These are phyloP conservation scores for Alosa alosa DNA, from an alignment of 2,113 vertebrate species.

Conservation along the genomic window DNA sequence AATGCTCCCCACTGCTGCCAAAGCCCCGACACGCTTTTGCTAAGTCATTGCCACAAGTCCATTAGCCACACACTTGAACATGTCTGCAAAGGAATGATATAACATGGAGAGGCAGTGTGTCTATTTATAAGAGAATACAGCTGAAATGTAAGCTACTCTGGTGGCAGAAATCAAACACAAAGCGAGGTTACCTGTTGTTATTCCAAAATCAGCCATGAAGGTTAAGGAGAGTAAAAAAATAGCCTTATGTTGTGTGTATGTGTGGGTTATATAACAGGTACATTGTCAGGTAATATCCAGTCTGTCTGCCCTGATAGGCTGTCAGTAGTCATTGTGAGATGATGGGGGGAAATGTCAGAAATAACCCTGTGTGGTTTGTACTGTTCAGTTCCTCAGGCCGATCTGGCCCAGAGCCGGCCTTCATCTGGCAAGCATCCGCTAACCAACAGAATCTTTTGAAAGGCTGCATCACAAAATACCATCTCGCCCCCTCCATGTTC, in stretches of 20 bases:
- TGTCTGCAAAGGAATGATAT: background rate
- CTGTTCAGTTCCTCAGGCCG: background rate
- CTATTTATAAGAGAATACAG: background rate
- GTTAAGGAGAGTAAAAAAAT: conserved; percentile 18
- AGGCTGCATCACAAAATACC: background rate
- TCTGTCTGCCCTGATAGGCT: background rate
- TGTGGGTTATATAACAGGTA: conserved; percentile 1
- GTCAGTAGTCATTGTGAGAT: conserved; percentile 10
- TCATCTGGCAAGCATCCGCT: background rate
- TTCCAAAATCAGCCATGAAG: conserved; percentile 11
- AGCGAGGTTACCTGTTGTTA: background rate
- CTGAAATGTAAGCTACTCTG: background rate
- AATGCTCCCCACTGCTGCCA: background rate
- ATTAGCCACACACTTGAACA: background rate
- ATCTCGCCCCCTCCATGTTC: background rate
- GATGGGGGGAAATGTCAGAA: background rate
- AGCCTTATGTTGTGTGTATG: conserved; percentile 4
- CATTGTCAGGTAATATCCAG: background rate
- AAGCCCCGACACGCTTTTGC: background rate
- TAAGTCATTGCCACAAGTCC: conserved; percentile 6
- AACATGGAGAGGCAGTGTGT: background rate
- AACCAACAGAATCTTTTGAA: background rate
- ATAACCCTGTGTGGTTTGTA: background rate
- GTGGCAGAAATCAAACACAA: background rate
- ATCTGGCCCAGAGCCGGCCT: background rate